Base-by-base conservation (phyloP, 1,140 invertebrate species). In the Sipha flava region DNA sequence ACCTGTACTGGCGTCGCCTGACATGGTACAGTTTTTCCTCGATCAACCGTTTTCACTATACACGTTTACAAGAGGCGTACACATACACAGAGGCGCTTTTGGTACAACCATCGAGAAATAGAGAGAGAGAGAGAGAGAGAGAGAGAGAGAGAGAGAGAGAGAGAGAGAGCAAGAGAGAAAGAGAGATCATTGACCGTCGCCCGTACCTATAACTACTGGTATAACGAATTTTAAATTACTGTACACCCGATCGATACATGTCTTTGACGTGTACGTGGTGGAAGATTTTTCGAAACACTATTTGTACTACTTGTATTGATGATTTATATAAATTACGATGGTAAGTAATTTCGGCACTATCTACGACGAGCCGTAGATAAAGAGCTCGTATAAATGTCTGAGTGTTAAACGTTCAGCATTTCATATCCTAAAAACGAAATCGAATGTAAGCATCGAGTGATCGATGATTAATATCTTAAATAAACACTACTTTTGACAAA, bases 161-260 rank as follows among this genome's bases (percentile, higher is more conserved):
- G 37, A 47, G 34, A 70, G n/a, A 70, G 29, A 47, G 31, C 37
- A 16, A 75, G 49, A 77, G 14, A 68, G 40, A 45, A 14, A 14
- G 3, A 49, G 40, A 59, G 73, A 77, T 52, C 73, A 59, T 77
- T 77, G 73, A 77, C 73, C 52, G 73, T 14, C 73, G 29, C 52
- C 73, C 10, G 10, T 21, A 23, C 21, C 29, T 47, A 54, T 6
- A 73, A 12, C 52, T 34, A 59, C 37, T 54, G 73, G 73, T 37
- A 77, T 77, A 59, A 77, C 73, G 52, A 77, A 77, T 77, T 77
- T 77, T 77, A 77, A 77, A 77, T 77, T 59, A 59, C 73, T 23
- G 31, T 54, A 37, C 14, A 73, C 7, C 18, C 29, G 5, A 23
- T 0, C 34, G n/a, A 66, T 40, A 34, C 18, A 7, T 62, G 12